Evolutionary conservation across 2,113 vertebrate genomes (phyloP), one percentile per base, ranked within the genome.

Genomic region (Zosterops borbonicus): DNA sequence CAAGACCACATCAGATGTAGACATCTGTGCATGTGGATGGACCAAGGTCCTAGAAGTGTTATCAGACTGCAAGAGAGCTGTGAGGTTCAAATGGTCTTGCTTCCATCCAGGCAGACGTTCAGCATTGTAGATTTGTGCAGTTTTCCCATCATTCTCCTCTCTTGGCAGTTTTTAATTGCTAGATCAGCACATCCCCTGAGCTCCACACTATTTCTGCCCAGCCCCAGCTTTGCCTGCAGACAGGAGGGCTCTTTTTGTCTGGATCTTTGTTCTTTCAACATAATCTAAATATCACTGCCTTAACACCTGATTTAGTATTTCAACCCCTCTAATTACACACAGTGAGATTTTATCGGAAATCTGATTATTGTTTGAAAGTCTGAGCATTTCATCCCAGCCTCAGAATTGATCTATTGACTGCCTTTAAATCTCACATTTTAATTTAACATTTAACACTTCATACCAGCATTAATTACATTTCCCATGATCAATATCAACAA

Each of bases 321-420:
- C 93, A 95, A 59, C 82, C 92, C 79, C 90, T 88, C 82, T 94
- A 95, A 95, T 96, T 94, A 90, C 62, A 92, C 89, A 89, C 69
- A 44, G 46, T 60, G 89, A 92, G 92, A 89, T 93, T 89, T 90
- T 94, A 97, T 94, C 2, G 47, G 95, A 95, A 94, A 95, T 92
- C 94, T 94, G 95, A 92, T 95, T 95, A 95, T 86, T 95, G 62
- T 94, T 87, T 94, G 79, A 90, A 95, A 91, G 91, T 73, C 89
- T 83, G 74, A 87, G 92, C 75, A 90, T 91, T 96, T 91, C 93
- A 89, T 79, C 70, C 68, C 87, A 77, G 87, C 55, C 93, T 83
- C 8, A 3, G 50, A 96, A 95, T 90, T 90, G 93, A 97, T 91
- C 94, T 87, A 95, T 77, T 1, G 59, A 91, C 83, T 92, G 92